Conservation (phyloP, 2,113 vertebrate genomes). For the Syngnathoides biaculeatus region DNA sequence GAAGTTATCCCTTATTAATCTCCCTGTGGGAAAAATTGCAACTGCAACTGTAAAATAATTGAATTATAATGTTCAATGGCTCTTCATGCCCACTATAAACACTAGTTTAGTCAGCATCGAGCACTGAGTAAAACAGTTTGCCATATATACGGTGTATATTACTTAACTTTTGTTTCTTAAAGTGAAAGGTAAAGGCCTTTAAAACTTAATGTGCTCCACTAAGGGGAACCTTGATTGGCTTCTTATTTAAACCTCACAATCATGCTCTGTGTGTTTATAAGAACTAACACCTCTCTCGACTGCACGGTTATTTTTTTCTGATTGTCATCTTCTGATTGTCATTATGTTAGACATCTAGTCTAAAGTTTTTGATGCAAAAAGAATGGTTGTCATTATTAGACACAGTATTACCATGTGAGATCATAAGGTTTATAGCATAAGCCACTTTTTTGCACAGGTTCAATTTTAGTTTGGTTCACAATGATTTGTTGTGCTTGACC, state of each 20-base stretch:
- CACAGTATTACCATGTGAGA: too few relatives aligned
- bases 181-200: not conserved
- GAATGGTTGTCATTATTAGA: not conserved
- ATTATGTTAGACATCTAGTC: not conserved
- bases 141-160: not conserved
- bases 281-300: not conserved
- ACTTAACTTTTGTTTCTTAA: not conserved
- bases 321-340: too few relatives aligned
- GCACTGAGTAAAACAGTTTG: not conserved
- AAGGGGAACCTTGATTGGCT: not conserved
- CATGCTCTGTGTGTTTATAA: slow-evolving; percentile 9
- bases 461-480: not conserved
- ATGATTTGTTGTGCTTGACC: slow-evolving; percentile 20
- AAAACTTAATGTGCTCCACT: not conserved
- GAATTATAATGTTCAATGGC: too few relatives aligned
- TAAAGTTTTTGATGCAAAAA: not conserved
- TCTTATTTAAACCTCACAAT: not conserved
- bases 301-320: not conserved
- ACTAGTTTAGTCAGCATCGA: too few relatives aligned
- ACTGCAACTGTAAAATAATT: too few relatives aligned
- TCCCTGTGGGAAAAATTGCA: too few relatives aligned
- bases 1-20: too few relatives aligned
- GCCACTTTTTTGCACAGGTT: not conserved
- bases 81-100: too few relatives aligned
- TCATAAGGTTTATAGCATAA: not conserved